Evolutionary conservation across 64 coral and sea anemone genomes (phyloP), one percentile per base, ranked within the genome.

Genomic region (Orbicella faveolata): DNA sequence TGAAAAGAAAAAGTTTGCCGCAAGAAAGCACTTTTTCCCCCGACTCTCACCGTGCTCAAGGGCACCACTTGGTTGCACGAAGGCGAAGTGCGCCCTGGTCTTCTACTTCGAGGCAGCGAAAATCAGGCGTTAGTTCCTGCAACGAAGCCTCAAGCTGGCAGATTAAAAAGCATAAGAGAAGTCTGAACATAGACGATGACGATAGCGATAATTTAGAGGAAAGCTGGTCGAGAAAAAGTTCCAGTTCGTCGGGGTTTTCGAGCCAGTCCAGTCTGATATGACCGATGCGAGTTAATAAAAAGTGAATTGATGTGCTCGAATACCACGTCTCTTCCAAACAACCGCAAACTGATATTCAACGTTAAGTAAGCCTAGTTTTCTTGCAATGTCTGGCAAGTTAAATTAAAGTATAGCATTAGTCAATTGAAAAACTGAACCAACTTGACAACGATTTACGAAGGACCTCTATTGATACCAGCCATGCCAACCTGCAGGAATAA

Each of bases 161-260:
- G 14, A 52, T 57, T 6, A 57, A 57, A 55, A 17, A 53, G 16
- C 77, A 79, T 52, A 79, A 57, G 51, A 79, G 77, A 79, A 79
- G 51, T 79, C 23, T 79, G n/a, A 79, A n/a, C 77, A 26, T 79
- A 52, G 77, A 79, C 3, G 52, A 79, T 52, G 77, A 79, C 23
- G 23, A 85, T 70, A 7, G 25, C 21, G 67, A n/a, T 81, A 10
- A 81, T 63, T 34, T 61, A 12, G 79, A 15, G 15, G 34, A 36
- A 6, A 81, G 15, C 34, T 11, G 33, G 79, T 81, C 53, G 1
- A 81, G 79, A 34, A 63, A 14, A 18, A 63, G 34, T 36, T 64
- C 79, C 6, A 61, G 57, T 36, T 61, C 53, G 2, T 81, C 57
- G 20, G 55, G 57, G 59, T 81, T 79, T 79, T 79, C 77, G 23